phyloP scores from a whole-genome alignment of 2,113 vertebrate species.

The Oceanites oceanicus region DNA sequence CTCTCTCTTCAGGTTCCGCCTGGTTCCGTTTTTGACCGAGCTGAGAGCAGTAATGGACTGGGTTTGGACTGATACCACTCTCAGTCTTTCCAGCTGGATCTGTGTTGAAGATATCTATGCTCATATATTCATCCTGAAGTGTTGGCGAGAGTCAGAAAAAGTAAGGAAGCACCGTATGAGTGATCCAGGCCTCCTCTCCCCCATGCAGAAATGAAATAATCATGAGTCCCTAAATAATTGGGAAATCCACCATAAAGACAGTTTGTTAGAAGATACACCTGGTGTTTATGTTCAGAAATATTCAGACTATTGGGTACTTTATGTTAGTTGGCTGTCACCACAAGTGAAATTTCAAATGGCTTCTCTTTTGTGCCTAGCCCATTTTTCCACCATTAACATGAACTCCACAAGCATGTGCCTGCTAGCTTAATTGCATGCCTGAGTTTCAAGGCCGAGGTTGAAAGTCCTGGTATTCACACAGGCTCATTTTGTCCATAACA shows the following conservation, averaged over 20 bases:
- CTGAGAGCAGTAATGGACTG: slow-evolving; percentile 98
- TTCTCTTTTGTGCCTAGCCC: background rate
- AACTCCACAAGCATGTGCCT: background rate
- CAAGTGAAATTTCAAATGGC: background rate
- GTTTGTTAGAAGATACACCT: background rate
- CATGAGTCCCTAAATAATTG: background rate
- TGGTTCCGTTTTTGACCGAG: slow-evolving; percentile 96
- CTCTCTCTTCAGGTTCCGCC: slow-evolving; percentile 83
- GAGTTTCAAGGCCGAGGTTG: background rate
- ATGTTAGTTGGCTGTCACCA: background rate
- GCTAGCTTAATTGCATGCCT: background rate
- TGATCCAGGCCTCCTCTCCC: background rate
- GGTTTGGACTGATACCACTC: slow-evolving; percentile 98
- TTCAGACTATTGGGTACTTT: background rate
- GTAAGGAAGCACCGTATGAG: slow-evolving; percentile 67
- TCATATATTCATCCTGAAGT: slow-evolving; percentile 98
- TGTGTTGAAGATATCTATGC: slow-evolving; percentile 99
- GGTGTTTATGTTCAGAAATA: background rate
- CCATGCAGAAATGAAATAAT: background rate
- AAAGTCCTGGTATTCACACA: background rate
- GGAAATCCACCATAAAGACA: background rate
- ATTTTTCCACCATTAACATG: background rate
- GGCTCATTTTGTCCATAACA: background rate
- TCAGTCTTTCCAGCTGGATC: slow-evolving; percentile 99
- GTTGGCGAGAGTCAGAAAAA: slow-evolving; percentile 98